phyloP scores from a whole-genome alignment of 2,113 vertebrate genomes.

The Hymenochirus boettgeri region DNA sequence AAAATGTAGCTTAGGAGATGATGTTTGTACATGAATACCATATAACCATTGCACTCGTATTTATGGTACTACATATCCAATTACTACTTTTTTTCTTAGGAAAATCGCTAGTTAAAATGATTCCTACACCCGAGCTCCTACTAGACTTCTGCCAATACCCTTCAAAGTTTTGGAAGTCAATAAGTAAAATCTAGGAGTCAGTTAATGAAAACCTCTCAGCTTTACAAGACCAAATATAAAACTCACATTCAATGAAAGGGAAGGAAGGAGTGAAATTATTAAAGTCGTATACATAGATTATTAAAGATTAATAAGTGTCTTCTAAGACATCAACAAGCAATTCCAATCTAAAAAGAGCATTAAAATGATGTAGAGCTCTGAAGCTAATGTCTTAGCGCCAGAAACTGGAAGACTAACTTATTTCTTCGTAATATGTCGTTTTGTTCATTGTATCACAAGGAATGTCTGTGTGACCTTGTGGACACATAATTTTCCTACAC shows the following conservation, averaged over 20 bases:
- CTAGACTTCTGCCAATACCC: not conserved
- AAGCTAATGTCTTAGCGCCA: conserved; percentile 32
- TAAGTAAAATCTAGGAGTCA: not conserved
- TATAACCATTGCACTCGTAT: too few relatives aligned
- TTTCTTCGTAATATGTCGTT: conserved; percentile 26
- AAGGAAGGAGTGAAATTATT: conserved; percentile 4
- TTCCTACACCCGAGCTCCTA: too few relatives aligned
- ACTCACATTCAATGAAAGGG: not conserved
- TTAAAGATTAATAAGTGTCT: conserved; percentile 19
- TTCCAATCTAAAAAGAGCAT: conserved; percentile 18
- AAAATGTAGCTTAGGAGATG: too few relatives aligned
- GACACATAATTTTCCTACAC: conserved; percentile 40
- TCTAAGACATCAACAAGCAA: conserved; percentile 22
- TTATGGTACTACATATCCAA: too few relatives aligned
- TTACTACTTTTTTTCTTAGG: too few relatives aligned
- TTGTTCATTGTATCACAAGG: conserved; percentile 29
- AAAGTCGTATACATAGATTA: conserved; percentile 13
- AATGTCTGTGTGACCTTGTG: conserved; percentile 31
- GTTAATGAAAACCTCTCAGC: conserved; percentile 16
- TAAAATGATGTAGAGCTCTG: conserved; percentile 34
- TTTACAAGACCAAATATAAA: conserved; percentile 11
- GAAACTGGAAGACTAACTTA: conserved; percentile 39
- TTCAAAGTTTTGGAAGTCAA: conserved; percentile 20
- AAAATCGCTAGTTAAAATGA: conserved; percentile 3
- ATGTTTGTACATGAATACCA: too few relatives aligned